These are phyloP conservation scores for Heliothis virescens DNA, from an alignment of 1,140 invertebrate genomes.

Conservation along the genomic window DNA sequence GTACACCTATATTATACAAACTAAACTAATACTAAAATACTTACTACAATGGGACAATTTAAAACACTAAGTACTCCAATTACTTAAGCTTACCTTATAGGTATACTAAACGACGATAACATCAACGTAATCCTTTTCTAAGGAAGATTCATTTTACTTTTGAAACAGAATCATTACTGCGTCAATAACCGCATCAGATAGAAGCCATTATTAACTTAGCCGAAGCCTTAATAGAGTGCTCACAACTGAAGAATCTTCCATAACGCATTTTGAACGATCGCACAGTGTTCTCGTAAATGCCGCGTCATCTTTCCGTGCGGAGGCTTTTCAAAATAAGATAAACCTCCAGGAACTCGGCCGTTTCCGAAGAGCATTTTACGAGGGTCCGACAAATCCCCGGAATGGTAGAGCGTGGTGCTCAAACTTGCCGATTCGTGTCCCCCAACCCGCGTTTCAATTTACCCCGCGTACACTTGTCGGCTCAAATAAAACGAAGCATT, in stretches of 20 bases:
- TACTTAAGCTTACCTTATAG: no score
- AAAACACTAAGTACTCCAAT: no score
- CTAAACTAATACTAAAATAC: no score
- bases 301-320: conserved; percentile 56
- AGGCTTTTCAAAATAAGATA: conserved; percentile 68
- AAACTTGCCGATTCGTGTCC: conserved; percentile 64
- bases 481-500: conserved; percentile 61
- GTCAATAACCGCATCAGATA: conserved; percentile 37
- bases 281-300: conserved; percentile 49
- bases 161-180: background rate
- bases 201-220: conserved; percentile 50
- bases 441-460: conserved; percentile 68
- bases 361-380: conserved; percentile 66
- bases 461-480: conserved; percentile 58
- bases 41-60: no score
- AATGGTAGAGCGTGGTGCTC: conserved; percentile 63
- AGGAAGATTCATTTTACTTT: background rate
- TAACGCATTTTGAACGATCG: conserved; percentile 44
- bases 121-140: background rate
- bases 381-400: conserved; percentile 68
- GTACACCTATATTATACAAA: no score
- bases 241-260: conserved; percentile 51
- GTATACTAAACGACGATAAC: background rate
- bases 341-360: conserved; percentile 55
- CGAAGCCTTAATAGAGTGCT: conserved; percentile 47